A percentile compares a stretch with the other conserved stretches of the same genome.
Evolutionary conservation across 2,888 invertebrate genomes (phyloP).

Genomic region (Rhamphomyia laevipes): DNA sequence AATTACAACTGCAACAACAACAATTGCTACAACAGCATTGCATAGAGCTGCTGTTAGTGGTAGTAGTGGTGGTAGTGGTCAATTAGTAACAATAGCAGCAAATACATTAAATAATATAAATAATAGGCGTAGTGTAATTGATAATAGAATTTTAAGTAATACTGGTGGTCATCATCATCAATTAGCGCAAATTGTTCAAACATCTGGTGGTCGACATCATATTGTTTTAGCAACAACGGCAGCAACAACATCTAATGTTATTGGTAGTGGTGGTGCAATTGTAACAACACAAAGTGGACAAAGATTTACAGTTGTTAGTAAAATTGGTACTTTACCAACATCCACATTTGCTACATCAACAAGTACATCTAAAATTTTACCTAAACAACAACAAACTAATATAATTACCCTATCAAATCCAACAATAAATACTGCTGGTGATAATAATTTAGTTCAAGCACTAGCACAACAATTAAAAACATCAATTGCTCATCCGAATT

Average conservation of each 20-base stretch:
- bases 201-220: conserved; percentile 58
- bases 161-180: background rate
- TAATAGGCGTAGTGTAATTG: background rate
- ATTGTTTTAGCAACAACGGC: conserved; percentile 46
- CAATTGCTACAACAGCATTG: background rate
- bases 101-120: background rate
- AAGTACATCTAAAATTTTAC: conserved; percentile 12
- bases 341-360: conserved; percentile 10
- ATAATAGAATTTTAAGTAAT: background rate
- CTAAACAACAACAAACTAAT: conserved; percentile 7
- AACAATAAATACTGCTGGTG: conserved; percentile 10
- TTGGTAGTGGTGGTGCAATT: conserved; percentile 28
- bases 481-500: background rate
- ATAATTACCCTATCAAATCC: conserved; percentile 8
- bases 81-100: background rate
- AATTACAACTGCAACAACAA: background rate
- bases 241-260: conserved; percentile 34
- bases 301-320: conserved; percentile 41
- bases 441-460: conserved; percentile 27
- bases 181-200: conserved; percentile 57
- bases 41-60: background rate
- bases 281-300: conserved; percentile 37
- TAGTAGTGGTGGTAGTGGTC: background rate
- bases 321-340: conserved; percentile 20
- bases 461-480: conserved; percentile 32